These are phyloP conservation scores for Aphaenogaster ashmeadi DNA, from an alignment of 1,140 invertebrate species.

Conservation along the genomic window DNA sequence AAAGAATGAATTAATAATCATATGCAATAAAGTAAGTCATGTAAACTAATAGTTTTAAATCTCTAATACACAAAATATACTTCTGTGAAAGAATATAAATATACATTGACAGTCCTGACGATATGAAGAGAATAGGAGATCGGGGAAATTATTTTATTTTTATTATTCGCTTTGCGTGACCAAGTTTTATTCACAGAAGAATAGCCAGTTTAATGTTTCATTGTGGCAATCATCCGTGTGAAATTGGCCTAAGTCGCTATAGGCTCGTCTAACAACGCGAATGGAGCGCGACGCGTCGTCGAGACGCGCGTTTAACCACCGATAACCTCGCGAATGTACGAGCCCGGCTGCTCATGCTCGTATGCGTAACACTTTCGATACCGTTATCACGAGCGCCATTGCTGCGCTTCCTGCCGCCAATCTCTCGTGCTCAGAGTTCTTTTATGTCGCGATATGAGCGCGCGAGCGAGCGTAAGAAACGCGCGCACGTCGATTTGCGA, in stretches of 20 bases:
- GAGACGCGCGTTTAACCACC: conserved; percentile 55
- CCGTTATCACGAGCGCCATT: conserved; percentile 75
- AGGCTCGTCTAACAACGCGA: conserved; percentile 19
- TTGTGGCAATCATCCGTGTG: neutral
- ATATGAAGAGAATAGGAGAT: neutral
- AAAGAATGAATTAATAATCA: neutral
- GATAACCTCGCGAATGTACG: conserved; percentile 62
- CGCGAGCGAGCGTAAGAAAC: conserved; percentile 44
- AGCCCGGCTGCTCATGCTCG: conserved; percentile 47
- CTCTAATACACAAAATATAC: neutral
- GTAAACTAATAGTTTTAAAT: neutral
- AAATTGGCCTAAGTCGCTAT: conserved; percentile 5
- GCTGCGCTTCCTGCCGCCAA: conserved; percentile 73
- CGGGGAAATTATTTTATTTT: neutral
- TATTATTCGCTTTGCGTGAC: neutral
- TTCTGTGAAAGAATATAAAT: neutral
- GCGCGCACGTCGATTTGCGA: conserved; percentile 25
- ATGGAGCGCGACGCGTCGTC: conserved; percentile 34
- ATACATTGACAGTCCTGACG: neutral
- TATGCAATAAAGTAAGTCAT: neutral
- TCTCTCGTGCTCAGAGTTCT: conserved; percentile 30
- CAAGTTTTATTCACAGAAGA: neutral
- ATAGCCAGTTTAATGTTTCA: neutral
- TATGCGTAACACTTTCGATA: conserved; percentile 77
- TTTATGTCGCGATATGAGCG: conserved; percentile 47